Evolutionary conservation across 1,140 invertebrate genomes (phyloP).

Genomic region (Arctopsyche grandis): DNA sequence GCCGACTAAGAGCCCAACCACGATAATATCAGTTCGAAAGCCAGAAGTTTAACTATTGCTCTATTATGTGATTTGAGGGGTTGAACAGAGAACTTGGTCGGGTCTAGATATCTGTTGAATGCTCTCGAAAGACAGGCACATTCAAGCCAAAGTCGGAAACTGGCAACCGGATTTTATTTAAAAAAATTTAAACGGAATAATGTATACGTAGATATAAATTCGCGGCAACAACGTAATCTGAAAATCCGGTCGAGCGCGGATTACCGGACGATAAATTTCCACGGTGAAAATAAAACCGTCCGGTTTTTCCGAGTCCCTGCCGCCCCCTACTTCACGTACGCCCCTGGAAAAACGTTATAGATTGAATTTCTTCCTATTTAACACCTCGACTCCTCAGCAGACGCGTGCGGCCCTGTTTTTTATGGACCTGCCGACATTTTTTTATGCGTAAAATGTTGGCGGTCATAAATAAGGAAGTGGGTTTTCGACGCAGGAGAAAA

Average conservation of each 20-base stretch:
- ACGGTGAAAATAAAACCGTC: conserved; percentile 50
- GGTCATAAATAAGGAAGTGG: conserved; percentile 32
- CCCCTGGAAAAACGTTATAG: conserved; percentile 47
- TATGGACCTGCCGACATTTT: conserved; percentile 35
- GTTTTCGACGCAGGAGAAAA: neutral
- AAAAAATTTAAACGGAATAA: too few species aligned
- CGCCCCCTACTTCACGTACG: conserved; percentile 29
- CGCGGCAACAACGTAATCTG: conserved; percentile 7
- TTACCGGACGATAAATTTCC: conserved; percentile 52
- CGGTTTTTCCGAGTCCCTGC: neutral
- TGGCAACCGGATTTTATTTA: too few species aligned
- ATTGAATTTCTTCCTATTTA: conserved; percentile 54
- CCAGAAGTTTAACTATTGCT: conserved; percentile 34
- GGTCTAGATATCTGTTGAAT: conserved; percentile 40
- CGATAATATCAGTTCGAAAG: conserved; percentile 47
- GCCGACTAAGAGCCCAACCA: too few species aligned
- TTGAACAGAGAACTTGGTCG: conserved; percentile 7
- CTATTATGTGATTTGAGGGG: conserved; percentile 26
- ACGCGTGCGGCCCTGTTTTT: conserved; percentile 9
- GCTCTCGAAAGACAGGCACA: neutral
- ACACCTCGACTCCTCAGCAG: conserved; percentile 35
- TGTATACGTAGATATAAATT: neutral
- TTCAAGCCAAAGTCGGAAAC: neutral
- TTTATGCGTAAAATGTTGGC: conserved; percentile 19
- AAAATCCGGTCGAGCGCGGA: conserved; percentile 36